Conservation (phyloP, 2,888 invertebrate genomes). For the Drosophila ustulata region DNA sequence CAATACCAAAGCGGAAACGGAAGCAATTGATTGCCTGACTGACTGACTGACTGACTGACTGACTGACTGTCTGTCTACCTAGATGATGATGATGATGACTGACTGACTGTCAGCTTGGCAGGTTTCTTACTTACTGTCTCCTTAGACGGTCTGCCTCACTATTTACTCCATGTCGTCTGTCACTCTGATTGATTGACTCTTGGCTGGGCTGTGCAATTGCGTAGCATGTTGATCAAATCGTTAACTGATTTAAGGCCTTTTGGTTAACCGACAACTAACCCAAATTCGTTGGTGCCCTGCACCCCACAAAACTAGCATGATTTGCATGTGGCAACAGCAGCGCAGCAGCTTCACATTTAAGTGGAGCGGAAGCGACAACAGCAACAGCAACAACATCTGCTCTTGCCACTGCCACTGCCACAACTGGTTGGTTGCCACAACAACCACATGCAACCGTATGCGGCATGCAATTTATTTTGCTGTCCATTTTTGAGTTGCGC, state of each 20-base stretch:
- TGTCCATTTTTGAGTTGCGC: constrained; percentile 11
- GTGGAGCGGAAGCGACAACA: constrained; percentile 67
- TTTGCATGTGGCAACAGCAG: constrained; percentile 18
- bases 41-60: constrained; percentile 6
- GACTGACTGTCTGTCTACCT: background rate
- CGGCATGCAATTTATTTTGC: constrained; percentile 24
- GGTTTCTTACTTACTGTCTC: no score
- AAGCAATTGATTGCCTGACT: constrained; percentile 56
- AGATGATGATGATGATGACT: no score
- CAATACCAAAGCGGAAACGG: constrained; percentile 55
- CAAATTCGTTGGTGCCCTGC: constrained; percentile 36
- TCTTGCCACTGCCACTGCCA: background rate
- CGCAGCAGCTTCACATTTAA: constrained; percentile 34
- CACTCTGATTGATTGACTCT: no score
- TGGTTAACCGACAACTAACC: constrained; percentile 52
- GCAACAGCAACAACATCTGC: constrained; percentile 11
- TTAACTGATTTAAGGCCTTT: constrained; percentile 58
- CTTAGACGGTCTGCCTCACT: no score
- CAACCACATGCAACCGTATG: constrained; percentile 12
- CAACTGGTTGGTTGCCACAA: constrained; percentile 1
- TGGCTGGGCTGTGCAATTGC: background rate
- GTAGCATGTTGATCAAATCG: constrained; percentile 38
- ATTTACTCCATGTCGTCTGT: no score
- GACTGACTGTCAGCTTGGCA: background rate
- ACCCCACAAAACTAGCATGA: background rate